Base-by-base conservation (phyloP, 2,113 vertebrate genomes). In the Mobula hypostoma region DNA sequence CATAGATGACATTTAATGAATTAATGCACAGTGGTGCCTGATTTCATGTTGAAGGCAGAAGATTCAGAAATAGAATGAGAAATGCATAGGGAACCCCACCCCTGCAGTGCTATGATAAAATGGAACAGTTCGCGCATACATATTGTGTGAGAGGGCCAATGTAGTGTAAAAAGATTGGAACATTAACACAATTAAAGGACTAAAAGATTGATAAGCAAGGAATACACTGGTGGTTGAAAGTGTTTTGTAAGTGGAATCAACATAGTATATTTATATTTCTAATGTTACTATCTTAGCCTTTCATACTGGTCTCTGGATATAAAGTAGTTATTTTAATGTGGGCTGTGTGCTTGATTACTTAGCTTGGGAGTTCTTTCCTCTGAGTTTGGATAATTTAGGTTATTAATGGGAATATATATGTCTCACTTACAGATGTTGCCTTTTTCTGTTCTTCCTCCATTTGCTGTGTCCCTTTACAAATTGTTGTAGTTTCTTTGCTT, bases 191-290 rank as follows among this genome's bases (percentile, higher is more conserved):
- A 24, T 83, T 17, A 83, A 83, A 40, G 80, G 40, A 83, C 24
- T 83, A 48, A 36, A 83, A 36, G 40, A 56, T 83, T 83, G 80
- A 17, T 40, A 56, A 7, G 21, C 80, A 19, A 48, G 79, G 40
- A 83, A 48, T 82, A 82, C 56, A 83, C 7, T 0, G 21, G 21
- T 56, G 40, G 9, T 56, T 56, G 40, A 83, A 40, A 83, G 48
- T 36, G 21, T 83, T 82, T 83, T 83, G 80, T 83, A 56, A 21
- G 40, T 83, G 80, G 70, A 48, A 83, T 83, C 36, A 83, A 83
- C 80, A 80, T 36, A 19, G 36, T 83, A 36, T 36, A 36, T 36
- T 17, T 83, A 83, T 83, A 6, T 40, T 83, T 83, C 40, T 80
- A 80, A 80, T 40, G 32, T 40, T 83, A 56, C 40, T 56, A 83